Percentiles rank a stretch among this genome's conserved stretches.
Evolutionary conservation across 2,888 invertebrate genomes (phyloP).

Genomic region (Cheilosia grossa): DNA sequence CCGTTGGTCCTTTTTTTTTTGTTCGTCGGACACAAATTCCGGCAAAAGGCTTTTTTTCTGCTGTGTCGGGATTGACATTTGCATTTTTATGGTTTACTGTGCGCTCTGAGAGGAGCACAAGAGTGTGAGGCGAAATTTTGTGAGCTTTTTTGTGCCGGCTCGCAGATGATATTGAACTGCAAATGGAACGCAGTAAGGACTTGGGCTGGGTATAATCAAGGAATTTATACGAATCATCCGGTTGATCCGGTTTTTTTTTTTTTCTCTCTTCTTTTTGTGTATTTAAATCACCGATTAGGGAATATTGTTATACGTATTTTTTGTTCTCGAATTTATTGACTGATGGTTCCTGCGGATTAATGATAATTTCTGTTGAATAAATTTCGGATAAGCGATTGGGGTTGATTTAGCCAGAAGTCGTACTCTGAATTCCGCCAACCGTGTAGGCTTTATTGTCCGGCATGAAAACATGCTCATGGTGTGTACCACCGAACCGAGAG

Average conservation of each 20-base stretch:
- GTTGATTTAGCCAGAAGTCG: no score
- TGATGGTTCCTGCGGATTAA: slow-evolving; percentile 41
- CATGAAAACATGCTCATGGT: no score
- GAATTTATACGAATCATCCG: slow-evolving; percentile 73
- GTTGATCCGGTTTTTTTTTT: slow-evolving; percentile 54
- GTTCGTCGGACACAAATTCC: slow-evolving; percentile 39
- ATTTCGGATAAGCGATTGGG: not conserved
- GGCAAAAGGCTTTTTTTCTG: slow-evolving; percentile 56
- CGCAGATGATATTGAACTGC: slow-evolving; percentile 63
- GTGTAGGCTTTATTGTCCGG: no score
- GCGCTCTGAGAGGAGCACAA: slow-evolving; percentile 1
- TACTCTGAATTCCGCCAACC: no score
- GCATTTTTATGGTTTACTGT: slow-evolving; percentile 71
- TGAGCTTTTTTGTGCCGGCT: slow-evolving; percentile 37
- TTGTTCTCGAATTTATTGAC: slow-evolving; percentile 35
- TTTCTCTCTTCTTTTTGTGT: slow-evolving; percentile 20
- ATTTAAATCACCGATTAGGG: slow-evolving; percentile 72
- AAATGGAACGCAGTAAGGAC: slow-evolving; percentile 64
- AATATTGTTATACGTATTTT: slow-evolving; percentile 38
- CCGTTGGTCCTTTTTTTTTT: slow-evolving; percentile 51
- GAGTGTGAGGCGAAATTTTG: slow-evolving; percentile 24
- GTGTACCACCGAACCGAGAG: no score
- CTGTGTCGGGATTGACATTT: slow-evolving; percentile 51
- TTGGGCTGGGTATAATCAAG: slow-evolving; percentile 63
- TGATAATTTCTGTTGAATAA: slow-evolving; percentile 43